Evolutionary conservation across 2,113 vertebrate genomes (phyloP).

Genomic region (Gavialis gangeticus): DNA sequence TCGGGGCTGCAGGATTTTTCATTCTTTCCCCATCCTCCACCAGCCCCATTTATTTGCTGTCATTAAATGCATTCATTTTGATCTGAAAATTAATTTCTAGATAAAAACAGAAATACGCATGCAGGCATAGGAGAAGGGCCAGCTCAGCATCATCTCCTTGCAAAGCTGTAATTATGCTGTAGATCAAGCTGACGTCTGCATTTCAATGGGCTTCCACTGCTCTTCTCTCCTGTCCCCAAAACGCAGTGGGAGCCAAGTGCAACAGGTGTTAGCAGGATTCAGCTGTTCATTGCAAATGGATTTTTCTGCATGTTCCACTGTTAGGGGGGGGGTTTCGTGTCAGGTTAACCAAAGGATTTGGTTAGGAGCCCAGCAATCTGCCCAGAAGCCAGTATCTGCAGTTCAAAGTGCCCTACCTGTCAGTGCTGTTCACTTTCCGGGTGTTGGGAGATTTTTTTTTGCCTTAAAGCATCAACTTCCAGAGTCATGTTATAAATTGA

Average conservation of each 20-base stretch:
- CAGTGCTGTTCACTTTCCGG: background rate
- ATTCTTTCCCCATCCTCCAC: constrained; percentile 6
- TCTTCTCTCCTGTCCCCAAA: constrained; percentile 1
- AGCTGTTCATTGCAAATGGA: background rate
- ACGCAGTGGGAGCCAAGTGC: background rate
- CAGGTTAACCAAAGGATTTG: no score
- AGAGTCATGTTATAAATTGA: background rate
- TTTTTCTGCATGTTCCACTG: accelerated
- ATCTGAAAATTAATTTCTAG: constrained; percentile 76
- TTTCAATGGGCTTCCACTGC: background rate
- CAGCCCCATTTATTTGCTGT: constrained; percentile 30
- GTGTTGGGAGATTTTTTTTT: background rate
- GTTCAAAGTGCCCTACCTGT: background rate
- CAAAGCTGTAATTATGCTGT: constrained; percentile 34
- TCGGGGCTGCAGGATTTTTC: background rate
- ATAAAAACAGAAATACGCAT: background rate
- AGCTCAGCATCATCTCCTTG: constrained; percentile 58
- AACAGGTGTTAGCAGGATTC: background rate
- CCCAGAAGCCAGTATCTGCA: background rate
- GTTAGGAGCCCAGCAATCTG: background rate
- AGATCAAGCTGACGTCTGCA: constrained; percentile 21
- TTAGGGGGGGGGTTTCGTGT: background rate
- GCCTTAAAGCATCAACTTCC: background rate
- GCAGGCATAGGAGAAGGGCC: accelerated
- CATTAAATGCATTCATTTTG: constrained; percentile 61